A percentile compares a stretch with the other conserved stretches of the same genome.
These are phyloP conservation scores for Alaudala cheleensis DNA, from an alignment of 2,113 vertebrate species.

Conservation along the genomic window DNA sequence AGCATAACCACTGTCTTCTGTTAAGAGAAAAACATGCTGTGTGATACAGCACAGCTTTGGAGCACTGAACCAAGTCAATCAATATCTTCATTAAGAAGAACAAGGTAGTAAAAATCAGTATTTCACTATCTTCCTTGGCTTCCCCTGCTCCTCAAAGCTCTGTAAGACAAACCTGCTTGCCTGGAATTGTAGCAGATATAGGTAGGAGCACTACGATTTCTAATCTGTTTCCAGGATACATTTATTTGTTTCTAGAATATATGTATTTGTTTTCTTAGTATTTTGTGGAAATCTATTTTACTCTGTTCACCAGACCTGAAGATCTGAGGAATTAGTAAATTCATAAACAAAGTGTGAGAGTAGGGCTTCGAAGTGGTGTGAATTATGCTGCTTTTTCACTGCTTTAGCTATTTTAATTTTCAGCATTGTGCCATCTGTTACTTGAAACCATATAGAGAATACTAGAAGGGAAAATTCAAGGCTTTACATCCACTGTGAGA, in stretches of 20 bases:
- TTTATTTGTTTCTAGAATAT: neutral
- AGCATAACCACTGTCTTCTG: neutral
- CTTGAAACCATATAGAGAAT: neutral
- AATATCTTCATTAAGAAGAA: neutral
- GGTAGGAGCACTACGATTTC: neutral
- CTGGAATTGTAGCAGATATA: neutral
- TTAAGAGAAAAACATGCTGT: neutral
- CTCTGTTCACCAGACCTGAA: neutral
- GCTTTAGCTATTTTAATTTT: neutral
- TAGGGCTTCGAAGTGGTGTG: neutral
- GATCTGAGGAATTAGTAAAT: neutral
- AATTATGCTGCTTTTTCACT: neutral
- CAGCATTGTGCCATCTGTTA: neutral
- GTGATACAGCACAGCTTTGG: neutral
- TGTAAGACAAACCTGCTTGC: neutral
- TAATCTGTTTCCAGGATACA: neutral
- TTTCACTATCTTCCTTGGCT: neutral
- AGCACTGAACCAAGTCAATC: neutral
- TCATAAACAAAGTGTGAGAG: neutral
- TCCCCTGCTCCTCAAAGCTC: neutral
- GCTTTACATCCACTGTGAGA: neutral
- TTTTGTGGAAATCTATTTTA: neutral
- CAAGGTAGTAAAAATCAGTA: neutral
- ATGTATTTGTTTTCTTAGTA: neutral
- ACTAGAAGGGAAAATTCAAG: neutral